Percentiles rank a stretch among this genome's conserved stretches.
Evolutionary conservation across 2,888 invertebrate genomes (phyloP).

Genomic region (Campoletis raptor): DNA sequence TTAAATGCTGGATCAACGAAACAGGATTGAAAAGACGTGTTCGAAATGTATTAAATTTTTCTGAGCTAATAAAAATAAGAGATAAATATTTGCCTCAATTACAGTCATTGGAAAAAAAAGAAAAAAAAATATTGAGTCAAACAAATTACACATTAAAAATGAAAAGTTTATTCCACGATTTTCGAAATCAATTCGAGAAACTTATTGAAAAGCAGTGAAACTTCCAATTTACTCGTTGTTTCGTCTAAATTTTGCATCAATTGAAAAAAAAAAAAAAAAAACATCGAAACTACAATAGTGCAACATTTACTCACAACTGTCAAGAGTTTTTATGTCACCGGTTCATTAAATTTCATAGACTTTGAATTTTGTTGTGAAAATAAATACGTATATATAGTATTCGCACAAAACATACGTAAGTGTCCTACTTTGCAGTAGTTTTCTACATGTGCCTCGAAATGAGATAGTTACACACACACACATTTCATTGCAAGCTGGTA

Average conservation of each 20-base stretch:
- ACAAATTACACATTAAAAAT: not conserved
- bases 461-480: not conserved
- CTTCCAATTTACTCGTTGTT: not conserved
- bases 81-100: not conserved
- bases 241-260: not conserved
- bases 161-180: not conserved
- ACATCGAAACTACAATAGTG: not conserved
- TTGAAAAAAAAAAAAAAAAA: not conserved
- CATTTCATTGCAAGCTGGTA: not conserved
- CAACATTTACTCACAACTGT: not conserved
- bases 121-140: no score
- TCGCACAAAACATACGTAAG: not conserved
- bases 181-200: not conserved
- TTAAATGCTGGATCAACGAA: conserved; percentile 27
- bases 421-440: conserved; percentile 42
- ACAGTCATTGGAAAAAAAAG: not conserved
- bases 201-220: not conserved
- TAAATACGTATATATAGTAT: not conserved
- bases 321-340: not conserved
- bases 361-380: not conserved
- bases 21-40: conserved; percentile 48
- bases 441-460: not conserved
- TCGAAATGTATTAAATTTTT: conserved; percentile 6
- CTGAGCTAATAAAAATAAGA: conserved; percentile 2
- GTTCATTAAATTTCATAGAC: not conserved